phyloP scores from a whole-genome alignment of 2,888 invertebrate species.

The Leucozona laternaria region DNA sequence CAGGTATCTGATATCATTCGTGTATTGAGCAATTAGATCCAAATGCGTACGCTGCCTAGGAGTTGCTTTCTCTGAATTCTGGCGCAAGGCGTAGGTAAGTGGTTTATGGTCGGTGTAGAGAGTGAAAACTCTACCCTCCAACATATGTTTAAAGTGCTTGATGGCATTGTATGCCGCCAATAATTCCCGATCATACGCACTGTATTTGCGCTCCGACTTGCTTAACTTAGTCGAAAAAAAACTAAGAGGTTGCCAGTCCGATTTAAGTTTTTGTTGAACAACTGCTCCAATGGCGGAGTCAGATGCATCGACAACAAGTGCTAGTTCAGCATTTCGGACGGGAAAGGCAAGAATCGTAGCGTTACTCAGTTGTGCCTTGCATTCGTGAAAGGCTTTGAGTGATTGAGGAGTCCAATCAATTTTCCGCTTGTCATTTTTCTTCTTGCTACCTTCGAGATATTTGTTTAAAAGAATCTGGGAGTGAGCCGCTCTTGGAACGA shows the following conservation, averaged over 20 bases:
- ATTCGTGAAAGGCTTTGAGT: no score
- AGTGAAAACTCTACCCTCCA: constrained; percentile 30
- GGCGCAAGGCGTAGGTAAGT: neutral
- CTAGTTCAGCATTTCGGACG: neutral
- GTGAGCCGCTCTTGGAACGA: no score
- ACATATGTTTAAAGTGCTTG: constrained; percentile 24
- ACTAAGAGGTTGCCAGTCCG: neutral
- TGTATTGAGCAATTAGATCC: constrained; percentile 25
- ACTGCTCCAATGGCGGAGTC: constrained; percentile 21
- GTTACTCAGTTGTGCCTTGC: constrained; percentile 24
- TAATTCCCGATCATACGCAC: constrained; percentile 39
- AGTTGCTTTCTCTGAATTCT: constrained; percentile 23
- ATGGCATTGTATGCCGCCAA: constrained; percentile 17
- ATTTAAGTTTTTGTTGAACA: neutral
- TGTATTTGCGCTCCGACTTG: constrained; percentile 9
- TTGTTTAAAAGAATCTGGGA: no score
- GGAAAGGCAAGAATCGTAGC: neutral
- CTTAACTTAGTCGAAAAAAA: constrained; percentile 16
- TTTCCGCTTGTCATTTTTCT: no score
- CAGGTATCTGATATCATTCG: constrained; percentile 1
- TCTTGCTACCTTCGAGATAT: no score
- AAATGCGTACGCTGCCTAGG: constrained; percentile 28
- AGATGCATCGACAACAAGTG: constrained; percentile 11
- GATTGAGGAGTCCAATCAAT: no score
- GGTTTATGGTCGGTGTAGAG: constrained; percentile 44